Evolutionary conservation across 2,797 vertebrate species (phyloP).

Genomic region (Amblyraja radiata): DNA sequence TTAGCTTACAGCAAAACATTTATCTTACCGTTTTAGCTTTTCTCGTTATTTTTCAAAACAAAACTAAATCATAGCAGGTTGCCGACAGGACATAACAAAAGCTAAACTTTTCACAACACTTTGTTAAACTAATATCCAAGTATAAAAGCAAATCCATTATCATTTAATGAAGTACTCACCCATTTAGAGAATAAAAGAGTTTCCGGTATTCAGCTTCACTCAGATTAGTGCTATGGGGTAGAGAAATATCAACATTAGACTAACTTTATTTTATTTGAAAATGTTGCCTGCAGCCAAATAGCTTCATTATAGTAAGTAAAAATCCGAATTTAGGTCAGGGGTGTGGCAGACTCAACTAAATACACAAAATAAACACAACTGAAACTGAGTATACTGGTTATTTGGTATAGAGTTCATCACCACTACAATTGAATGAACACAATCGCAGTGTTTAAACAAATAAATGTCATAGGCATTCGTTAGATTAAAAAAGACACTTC

Average conservation of each 20-base stretch:
- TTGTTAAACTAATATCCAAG: not conserved
- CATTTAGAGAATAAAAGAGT: slow-evolving; percentile 78
- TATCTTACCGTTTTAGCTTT: not conserved
- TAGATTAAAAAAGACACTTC: not conserved
- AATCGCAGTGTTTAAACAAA: not conserved
- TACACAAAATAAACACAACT: not conserved
- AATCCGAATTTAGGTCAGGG: slow-evolving; percentile 45
- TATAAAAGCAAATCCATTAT: not conserved
- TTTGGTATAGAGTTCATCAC: not conserved
- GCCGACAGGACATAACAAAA: not conserved
- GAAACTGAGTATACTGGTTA: not conserved
- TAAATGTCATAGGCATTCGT: not conserved
- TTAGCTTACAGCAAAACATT: not conserved
- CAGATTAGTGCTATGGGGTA: slow-evolving; percentile 64
- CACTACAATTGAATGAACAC: not conserved
- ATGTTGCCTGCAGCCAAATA: not conserved
- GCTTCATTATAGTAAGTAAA: slow-evolving; percentile 42
- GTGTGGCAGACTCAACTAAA: not conserved
- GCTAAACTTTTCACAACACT: not conserved
- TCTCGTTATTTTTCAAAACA: not conserved
- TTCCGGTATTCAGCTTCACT: slow-evolving; percentile 65
- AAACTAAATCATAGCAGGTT: not conserved
- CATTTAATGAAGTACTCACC: slow-evolving; percentile 62
- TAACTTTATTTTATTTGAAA: not conserved
- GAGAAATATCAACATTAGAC: not conserved